These are phyloP conservation scores for Pteropus alecto DNA, from an alignment of 2,113 vertebrate species.

Conservation along the genomic window DNA sequence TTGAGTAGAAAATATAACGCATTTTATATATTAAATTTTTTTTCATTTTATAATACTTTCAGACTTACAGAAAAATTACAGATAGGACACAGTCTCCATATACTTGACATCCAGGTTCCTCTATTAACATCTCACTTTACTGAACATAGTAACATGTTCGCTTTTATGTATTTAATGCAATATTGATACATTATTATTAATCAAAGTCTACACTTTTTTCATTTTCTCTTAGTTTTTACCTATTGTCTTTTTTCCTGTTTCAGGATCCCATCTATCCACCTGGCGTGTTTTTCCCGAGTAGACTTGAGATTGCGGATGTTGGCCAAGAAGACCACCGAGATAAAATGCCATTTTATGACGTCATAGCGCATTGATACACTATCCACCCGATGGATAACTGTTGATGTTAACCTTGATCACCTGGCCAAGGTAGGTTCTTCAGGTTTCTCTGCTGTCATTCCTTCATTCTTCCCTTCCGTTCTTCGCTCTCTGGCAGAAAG, in stretches of 20 bases:
- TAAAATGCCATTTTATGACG: neutral
- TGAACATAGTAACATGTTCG: too few relatives aligned
- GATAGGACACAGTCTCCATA: fast-evolving
- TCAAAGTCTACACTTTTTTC: neutral
- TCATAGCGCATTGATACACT: too few relatives aligned
- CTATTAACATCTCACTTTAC: neutral
- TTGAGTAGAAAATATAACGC: neutral
- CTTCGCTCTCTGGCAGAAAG: neutral
- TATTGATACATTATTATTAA: neutral
- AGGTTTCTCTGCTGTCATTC: neutral
- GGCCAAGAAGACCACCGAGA: neutral
- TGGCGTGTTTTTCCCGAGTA: neutral
- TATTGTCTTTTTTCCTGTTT: neutral
- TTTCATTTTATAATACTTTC: neutral
- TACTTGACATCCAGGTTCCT: too few relatives aligned
- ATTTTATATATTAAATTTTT: neutral
- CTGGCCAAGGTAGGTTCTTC: neutral
- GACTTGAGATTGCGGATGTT: neutral
- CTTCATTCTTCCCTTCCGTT: fast-evolving
- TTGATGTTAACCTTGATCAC: neutral
- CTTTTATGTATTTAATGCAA: too few relatives aligned
- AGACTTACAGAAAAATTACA: neutral
- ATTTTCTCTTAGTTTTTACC: neutral
- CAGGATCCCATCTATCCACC: neutral
- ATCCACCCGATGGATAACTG: too few relatives aligned